Evolutionary conservation across 1,140 invertebrate genomes (phyloP), one percentile per base, ranked within the genome.

Genomic region (Heliothis subflexa): DNA sequence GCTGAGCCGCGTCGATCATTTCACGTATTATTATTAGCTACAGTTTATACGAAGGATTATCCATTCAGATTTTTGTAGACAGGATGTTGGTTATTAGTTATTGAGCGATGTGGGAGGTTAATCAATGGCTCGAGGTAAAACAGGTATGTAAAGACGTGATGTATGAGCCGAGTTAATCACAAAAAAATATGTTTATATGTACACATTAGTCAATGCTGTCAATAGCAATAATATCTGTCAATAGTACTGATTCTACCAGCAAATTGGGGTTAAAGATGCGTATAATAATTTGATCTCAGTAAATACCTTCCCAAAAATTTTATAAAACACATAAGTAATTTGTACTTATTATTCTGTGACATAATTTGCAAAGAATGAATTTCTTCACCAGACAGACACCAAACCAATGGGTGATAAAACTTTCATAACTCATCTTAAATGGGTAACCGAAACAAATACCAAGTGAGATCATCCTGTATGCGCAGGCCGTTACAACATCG

Each of bases 1-100:
- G 86, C 83, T 79, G 84, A 79, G 80, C 81, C 84, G 85, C 82
- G 91, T 91, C 91, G 91, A 92, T 92, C 89, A 89, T 86, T 83
- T 72, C 83, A 74, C 66, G 84, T 84, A 84, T 89, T 92, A 89
- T 93, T 93, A 93, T 90, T 81, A 78, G 62, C 61, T 87, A 83
- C 82, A 82, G 83, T 74, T 74, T 74, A 74, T 74, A 82, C 78
- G 78, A 82, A 84, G 89, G 90, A 93, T 92, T 88, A 93, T 91
- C 90, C 89, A 88, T 89, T 89, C 84, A 90, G 83, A 87, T 89
- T 88, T 85, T 70, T 50, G 55, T 87, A 82, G 86, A 93, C 84
- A 89, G 86, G 80, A 18, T 87, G 90, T 71, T 91, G 73, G 5
- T 28, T 49, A 49, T 75, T 28, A 61, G 52, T 57, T 40, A 18